phyloP scores from a whole-genome alignment of 2,888 invertebrate genomes.

The Atherix ibis region DNA sequence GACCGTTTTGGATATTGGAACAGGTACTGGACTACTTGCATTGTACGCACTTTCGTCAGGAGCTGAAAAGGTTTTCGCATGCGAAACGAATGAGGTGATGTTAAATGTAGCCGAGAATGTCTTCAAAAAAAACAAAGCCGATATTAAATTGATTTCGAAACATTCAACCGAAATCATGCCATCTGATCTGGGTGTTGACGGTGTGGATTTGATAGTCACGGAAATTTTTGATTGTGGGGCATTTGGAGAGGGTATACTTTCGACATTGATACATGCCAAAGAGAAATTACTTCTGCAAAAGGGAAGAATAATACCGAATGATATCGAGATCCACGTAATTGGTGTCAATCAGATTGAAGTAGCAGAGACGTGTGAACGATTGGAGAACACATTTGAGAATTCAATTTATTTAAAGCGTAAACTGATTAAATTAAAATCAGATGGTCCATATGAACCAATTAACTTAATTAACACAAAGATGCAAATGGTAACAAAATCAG shows the following conservation, averaged over 20 bases:
- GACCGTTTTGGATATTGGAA: constrained; percentile 56
- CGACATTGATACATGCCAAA: constrained; percentile 53
- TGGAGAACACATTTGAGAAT: constrained; percentile 9
- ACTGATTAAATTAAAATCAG: constrained; percentile 1
- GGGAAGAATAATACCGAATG: constrained; percentile 42
- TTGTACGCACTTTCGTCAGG: constrained; percentile 44
- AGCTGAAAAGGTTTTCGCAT: constrained; percentile 42
- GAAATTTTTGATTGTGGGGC: constrained; percentile 68
- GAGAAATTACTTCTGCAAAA: constrained; percentile 36
- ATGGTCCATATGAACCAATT: constrained; percentile 10
- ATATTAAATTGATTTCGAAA: constrained; percentile 39
- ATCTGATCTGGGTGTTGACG: constrained; percentile 29
- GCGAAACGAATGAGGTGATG: constrained; percentile 52
- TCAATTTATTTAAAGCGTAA: background rate
- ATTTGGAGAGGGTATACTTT: constrained; percentile 58
- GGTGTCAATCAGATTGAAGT: constrained; percentile 12
- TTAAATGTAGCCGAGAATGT: constrained; percentile 42
- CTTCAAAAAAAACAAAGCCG: constrained; percentile 34
- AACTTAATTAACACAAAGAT: constrained; percentile 5
- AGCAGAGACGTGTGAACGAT: constrained; percentile 12
- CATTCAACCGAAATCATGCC: constrained; percentile 39
- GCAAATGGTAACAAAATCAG: constrained; percentile 5
- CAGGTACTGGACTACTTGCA: constrained; percentile 60
- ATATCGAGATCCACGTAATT: constrained; percentile 38
- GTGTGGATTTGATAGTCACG: constrained; percentile 48